Evolutionary conservation across 2,113 vertebrate genomes (phyloP).

Genomic region (Eolophus roseicapilla): DNA sequence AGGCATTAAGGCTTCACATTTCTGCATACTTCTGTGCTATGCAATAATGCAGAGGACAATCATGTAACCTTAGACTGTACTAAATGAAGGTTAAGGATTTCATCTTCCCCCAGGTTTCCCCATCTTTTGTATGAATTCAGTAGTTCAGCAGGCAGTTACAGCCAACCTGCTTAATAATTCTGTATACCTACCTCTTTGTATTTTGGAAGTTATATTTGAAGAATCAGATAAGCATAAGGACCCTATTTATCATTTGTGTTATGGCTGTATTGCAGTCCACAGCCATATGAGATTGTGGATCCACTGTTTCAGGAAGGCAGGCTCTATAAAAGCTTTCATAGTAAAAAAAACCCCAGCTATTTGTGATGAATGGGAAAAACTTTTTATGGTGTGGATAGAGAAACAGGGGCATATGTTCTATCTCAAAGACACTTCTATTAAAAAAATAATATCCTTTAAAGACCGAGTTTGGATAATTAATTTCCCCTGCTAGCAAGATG

Average conservation of each 20-base stretch:
- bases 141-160: neutral
- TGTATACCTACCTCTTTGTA: neutral
- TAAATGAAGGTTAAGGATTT: neutral
- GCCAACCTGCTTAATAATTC: neutral
- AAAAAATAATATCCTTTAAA: conserved; percentile 63
- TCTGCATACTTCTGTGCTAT: neutral
- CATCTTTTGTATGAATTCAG: neutral
- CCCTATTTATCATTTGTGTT: neutral
- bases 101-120: neutral
- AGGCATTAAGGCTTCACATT: neutral
- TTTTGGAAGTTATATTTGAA: neutral
- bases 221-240: neutral
- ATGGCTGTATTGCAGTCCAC: neutral
- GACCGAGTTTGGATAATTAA: conserved; percentile 45
- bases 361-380: conserved; percentile 43
- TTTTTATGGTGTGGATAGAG: conserved; percentile 42
- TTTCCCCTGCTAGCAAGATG: conserved; percentile 41
- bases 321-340: neutral
- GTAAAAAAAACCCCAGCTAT: neutral
- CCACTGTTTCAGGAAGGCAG: neutral
- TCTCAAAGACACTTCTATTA: conserved; percentile 52
- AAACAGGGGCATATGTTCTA: conserved; percentile 44
- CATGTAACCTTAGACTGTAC: neutral
- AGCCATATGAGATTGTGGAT: neutral
- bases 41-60: neutral